These are phyloP conservation scores for Sebastes aleutianus DNA, from an alignment of 2,797 vertebrate genomes.

Conservation along the genomic window DNA sequence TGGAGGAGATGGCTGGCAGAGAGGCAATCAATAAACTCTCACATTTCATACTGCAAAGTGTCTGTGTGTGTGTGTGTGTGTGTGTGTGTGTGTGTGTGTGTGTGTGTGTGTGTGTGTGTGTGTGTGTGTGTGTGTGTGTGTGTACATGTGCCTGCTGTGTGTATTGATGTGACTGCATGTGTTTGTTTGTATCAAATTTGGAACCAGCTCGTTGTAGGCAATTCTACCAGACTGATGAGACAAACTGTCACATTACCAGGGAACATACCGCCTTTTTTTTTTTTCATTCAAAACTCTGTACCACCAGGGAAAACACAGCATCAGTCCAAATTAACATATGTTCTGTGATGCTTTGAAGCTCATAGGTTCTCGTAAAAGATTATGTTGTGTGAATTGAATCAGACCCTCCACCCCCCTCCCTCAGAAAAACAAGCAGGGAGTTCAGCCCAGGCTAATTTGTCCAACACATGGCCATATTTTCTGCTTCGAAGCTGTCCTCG, in stretches of 20 bases:
- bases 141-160: not conserved
- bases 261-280: not conserved
- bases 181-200: conserved; percentile 31
- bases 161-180: not conserved
- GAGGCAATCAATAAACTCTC: conserved; percentile 71
- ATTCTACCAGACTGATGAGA: conserved; percentile 41
- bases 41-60: conserved; percentile 48
- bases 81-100: not conserved
- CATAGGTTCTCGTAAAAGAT: not conserved
- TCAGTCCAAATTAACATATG: not conserved
- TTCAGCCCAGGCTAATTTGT: conserved; percentile 2
- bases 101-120: not conserved
- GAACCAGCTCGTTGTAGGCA: conserved; percentile 28
- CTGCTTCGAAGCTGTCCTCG: not conserved
- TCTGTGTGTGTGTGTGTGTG: not conserved
- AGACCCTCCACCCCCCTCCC: not conserved
- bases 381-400: not conserved
- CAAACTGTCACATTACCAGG: conserved; percentile 47
- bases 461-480: conserved; percentile 1
- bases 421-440: not conserved
- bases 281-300: not conserved
- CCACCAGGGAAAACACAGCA: not conserved
- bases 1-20: conserved; percentile 49
- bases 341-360: not conserved
- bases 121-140: not conserved